Evolutionary conservation across 2,113 vertebrate genomes (phyloP), one percentile per base, ranked within the genome.

Genomic region (Hippocampus comes): DNA sequence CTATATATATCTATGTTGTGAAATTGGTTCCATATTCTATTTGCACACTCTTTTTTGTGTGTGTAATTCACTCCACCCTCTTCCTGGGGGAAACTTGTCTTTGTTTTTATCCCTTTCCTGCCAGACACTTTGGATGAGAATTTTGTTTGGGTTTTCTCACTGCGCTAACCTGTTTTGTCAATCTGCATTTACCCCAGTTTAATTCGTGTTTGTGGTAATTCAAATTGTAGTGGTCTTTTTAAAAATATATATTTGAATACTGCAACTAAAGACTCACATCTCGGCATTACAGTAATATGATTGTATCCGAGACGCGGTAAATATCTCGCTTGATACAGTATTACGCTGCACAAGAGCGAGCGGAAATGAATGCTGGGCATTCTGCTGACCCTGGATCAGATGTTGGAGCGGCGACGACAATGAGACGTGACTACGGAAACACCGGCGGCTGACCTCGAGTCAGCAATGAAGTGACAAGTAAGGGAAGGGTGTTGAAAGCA

Each of bases 371-470:
- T 74, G 55, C 80, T 63, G 71, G 82, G 84, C 84, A 77, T 18
- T 74, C 76, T 68, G 59, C 84, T 81, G 82, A 86, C 82, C 84
- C 74, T 63, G 67, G 85, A 88, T 88, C 84, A 85, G 79, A 87
- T 76, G 38, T 34, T 1, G 60, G 74, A 77, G 73, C 41, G 0
- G 42, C 43, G 70, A 83, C 79, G 5, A 77, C 83, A 89, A 88
- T 89, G 82, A 88, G 79, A 89, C 78, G 82, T 88, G 87, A 86
- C 87, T 86, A 88, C 83, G 79, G 78, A 80, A 83, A 83, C 84
- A 77, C 68, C 65, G 60, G 59, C 49, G 80, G 68, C 74, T 86
- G 84, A 89, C 86, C 82, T 71, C 75, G 67, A 83, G 87, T 87
- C 82, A 82, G 82, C 63, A 9, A 21, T 60, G 73, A 82, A 15